A percentile compares a stretch with the other conserved stretches of the same genome.
phyloP scores from a whole-genome alignment of 1,140 invertebrate genomes.

The Coboldia fuscipes region DNA sequence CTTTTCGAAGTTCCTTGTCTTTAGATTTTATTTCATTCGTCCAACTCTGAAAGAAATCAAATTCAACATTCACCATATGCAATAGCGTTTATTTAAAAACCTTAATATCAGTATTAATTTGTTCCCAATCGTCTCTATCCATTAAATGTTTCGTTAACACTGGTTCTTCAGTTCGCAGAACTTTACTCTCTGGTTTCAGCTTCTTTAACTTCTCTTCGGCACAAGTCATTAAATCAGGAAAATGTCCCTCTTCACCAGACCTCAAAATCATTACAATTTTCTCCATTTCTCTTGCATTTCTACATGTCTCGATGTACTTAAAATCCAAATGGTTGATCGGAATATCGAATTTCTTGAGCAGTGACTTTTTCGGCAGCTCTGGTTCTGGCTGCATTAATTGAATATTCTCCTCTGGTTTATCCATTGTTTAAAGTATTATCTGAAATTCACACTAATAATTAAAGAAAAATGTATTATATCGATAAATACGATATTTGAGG shows the following conservation, averaged over 20 bases:
- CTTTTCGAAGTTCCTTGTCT: conserved; percentile 19
- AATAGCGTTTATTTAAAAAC: too few species aligned
- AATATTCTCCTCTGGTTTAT: too few species aligned
- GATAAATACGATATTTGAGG: too few species aligned
- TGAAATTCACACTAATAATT: too few species aligned
- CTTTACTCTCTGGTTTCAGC: conserved; percentile 28
- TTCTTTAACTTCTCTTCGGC: conserved; percentile 27
- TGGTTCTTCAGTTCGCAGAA: conserved; percentile 25
- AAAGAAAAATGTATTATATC: too few species aligned
- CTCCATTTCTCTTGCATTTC: conserved; percentile 29
- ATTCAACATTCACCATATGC: not conserved
- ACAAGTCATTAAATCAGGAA: conserved; percentile 29
- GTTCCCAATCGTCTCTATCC: conserved; percentile 14
- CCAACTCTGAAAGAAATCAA: conserved; percentile 17
- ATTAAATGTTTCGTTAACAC: conserved; percentile 21
- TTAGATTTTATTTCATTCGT: conserved; percentile 22
- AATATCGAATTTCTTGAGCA: conserved; percentile 31
- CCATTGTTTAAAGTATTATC: too few species aligned
- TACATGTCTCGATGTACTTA: conserved; percentile 28
- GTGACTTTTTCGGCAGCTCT: conserved; percentile 14
- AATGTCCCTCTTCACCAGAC: conserved; percentile 45
- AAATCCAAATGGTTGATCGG: conserved; percentile 36
- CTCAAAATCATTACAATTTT: conserved; percentile 32
- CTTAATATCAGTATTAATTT: conserved; percentile 22
- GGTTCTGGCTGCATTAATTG: too few species aligned